Evolutionary conservation across 2,113 vertebrate species (phyloP), one percentile per base, ranked within the genome.

Genomic region (Oceanites oceanicus): DNA sequence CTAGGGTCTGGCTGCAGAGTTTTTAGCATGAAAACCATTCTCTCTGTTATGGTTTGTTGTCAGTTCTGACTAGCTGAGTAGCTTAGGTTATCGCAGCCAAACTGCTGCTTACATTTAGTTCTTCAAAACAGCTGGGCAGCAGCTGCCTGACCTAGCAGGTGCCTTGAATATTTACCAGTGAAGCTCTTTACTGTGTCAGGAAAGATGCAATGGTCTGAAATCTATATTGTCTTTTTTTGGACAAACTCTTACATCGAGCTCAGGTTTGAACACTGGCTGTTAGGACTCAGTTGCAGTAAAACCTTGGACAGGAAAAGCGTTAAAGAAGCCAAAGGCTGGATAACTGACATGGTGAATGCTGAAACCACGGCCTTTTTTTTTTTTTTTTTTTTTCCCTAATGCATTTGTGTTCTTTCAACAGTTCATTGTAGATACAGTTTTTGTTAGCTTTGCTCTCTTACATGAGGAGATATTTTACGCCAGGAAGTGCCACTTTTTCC

Each of bases 401-500:
- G 17, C 11, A 5, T 47, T 65, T 70, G 61, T 80, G 76, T 70
- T 68, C 38, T 49, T 83, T 61, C 34, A 38, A 7, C 21, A 67
- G 15, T n/a, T 52, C 40, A 61, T 63, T 85, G 59, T 74, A 98
- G 98, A 97, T 34, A 85, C 92, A 12, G 95, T 92, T 72, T 98
- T 98, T 73, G 92, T 97, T 44, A 96, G 94, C 77, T 97, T 98
- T 90, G 96, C 96, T 62, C 68, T 98, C 84, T 97, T 95, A 9
- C 96, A 93, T n/a, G 96, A 98, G 75, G 98, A 98, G 93, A 98
- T 98, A 92, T 97, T 97, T 75, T 98, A 96, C 2, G 94, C 97
- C 45, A 95, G 97, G 47, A 97, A 97, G 89, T 98, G 98, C 74
- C 97, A 97, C 88, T 47, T 68, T 25, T 98, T 98, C 90, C 97